phyloP scores from a whole-genome alignment of 2,797 vertebrate genomes.

The Malacoctenus gilli region DNA sequence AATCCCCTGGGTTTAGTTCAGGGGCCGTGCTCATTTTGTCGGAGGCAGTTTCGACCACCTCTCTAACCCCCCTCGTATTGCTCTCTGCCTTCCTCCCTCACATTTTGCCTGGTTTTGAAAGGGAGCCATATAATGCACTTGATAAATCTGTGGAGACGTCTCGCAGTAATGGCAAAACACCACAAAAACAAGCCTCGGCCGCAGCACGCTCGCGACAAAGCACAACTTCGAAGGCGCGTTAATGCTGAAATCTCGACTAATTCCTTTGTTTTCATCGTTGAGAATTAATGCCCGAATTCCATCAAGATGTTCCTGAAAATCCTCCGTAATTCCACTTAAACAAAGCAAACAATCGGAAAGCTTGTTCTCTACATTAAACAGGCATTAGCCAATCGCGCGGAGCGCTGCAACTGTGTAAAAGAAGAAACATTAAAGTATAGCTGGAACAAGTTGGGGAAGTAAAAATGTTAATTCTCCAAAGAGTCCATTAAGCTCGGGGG shows the following conservation, averaged over 20 bases:
- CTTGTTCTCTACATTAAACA: constrained; percentile 17
- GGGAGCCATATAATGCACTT: constrained; percentile 54
- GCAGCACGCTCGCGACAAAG: constrained; percentile 18
- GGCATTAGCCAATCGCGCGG: constrained; percentile 15
- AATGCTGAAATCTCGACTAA: constrained; percentile 20
- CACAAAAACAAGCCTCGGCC: neutral
- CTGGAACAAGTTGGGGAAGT: constrained; percentile 54
- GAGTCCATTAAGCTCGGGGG: constrained; percentile 72
- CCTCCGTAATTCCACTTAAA: constrained; percentile 46
- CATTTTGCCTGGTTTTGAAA: constrained; percentile 52
- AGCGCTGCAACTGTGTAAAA: constrained; percentile 1
- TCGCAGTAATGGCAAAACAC: constrained; percentile 40
- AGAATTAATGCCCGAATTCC: constrained; percentile 41
- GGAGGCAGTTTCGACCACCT: constrained; percentile 56
- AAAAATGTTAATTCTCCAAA: constrained; percentile 76
- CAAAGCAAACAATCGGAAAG: constrained; percentile 39
- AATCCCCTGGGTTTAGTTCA: constrained; percentile 78
- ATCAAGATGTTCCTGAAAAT: constrained; percentile 49
- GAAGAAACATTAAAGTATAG: constrained; percentile 41
- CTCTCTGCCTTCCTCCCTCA: constrained; percentile 56
- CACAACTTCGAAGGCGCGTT: constrained; percentile 1
- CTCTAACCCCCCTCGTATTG: constrained; percentile 56
- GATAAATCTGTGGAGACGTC: constrained; percentile 44
- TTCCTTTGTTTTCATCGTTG: constrained; percentile 40
- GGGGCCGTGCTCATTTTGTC: constrained; percentile 73